These are phyloP conservation scores for Drosophila ustulata DNA, from an alignment of 2,888 invertebrate species.

Conservation along the genomic window DNA sequence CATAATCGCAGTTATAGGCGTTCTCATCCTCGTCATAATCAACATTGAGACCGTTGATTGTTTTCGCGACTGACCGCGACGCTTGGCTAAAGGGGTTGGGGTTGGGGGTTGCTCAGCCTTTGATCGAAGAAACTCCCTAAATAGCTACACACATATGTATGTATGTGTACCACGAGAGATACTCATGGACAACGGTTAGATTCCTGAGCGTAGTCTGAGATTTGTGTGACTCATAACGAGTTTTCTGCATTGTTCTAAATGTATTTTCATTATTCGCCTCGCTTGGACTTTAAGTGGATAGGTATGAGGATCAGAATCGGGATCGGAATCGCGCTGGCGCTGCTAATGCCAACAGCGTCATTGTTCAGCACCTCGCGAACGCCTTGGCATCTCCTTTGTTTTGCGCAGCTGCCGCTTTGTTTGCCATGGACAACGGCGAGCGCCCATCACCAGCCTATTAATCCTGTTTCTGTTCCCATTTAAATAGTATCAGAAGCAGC, in stretches of 20 bases:
- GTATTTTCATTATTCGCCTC: slow-evolving; percentile 60
- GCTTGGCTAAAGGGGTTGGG: slow-evolving; percentile 40
- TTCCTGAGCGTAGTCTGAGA: slow-evolving; percentile 63
- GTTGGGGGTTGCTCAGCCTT: slow-evolving; percentile 41
- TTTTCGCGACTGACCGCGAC: slow-evolving; percentile 76
- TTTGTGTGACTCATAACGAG: slow-evolving; percentile 79
- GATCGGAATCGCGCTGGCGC: slow-evolving; percentile 56
- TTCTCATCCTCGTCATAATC: slow-evolving; percentile 59
- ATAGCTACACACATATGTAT: slow-evolving; percentile 31
- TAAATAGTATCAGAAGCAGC: slow-evolving; percentile 19
- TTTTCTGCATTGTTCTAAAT: slow-evolving; percentile 59
- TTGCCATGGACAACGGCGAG: slow-evolving; percentile 70
- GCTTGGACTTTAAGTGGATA: slow-evolving; percentile 77
- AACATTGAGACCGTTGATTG: slow-evolving; percentile 70
- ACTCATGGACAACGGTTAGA: slow-evolving; percentile 44
- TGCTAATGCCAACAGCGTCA: slow-evolving; percentile 45
- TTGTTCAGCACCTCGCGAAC: slow-evolving; percentile 63
- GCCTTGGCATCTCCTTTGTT: slow-evolving; percentile 66
- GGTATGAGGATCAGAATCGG: slow-evolving; percentile 38
- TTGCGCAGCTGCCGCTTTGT: slow-evolving; percentile 71
- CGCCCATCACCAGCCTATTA: slow-evolving; percentile 63
- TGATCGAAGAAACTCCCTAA: slow-evolving; percentile 51
- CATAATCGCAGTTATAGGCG: slow-evolving; percentile 42
- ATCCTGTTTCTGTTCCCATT: slow-evolving; percentile 61
- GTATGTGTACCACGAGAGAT: not conserved